phyloP scores from a whole-genome alignment of 2,113 vertebrate species.

The Piaya cayana region DNA sequence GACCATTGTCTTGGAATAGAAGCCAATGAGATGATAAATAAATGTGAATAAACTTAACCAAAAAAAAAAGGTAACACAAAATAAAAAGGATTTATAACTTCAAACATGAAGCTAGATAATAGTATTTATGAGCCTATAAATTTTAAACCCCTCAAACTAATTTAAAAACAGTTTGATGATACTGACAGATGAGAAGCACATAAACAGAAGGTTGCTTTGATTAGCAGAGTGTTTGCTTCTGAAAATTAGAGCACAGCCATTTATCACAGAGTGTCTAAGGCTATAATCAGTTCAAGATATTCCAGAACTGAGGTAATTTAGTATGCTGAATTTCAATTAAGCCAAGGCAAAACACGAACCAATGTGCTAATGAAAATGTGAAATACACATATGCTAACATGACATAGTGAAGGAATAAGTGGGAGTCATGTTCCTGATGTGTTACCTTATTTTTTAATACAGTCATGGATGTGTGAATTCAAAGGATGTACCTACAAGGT shows the following conservation, averaged over 20 bases:
- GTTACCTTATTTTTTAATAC: neutral
- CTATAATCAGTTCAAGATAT: conserved; percentile 70
- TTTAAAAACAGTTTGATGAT: conserved; percentile 58
- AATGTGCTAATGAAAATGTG: conserved; percentile 19
- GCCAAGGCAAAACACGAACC: conserved; percentile 17
- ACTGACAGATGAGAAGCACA: conserved; percentile 39
- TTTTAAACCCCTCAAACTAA: conserved; percentile 56
- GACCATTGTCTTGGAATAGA: neutral
- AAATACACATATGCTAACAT: conserved; percentile 38
- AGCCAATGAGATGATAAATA: neutral
- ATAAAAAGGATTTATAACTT: conserved; percentile 24
- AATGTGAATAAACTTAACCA: conserved; percentile 29
- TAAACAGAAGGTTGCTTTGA: conserved; percentile 63
- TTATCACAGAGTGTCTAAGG: conserved; percentile 53
- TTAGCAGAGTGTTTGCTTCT: conserved; percentile 65
- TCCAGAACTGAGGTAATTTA: conserved; percentile 58
- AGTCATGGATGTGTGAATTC: neutral
- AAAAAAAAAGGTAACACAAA: conserved; percentile 18
- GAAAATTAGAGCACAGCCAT: conserved; percentile 61
- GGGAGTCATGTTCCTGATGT: neutral
- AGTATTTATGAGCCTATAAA: conserved; percentile 47
- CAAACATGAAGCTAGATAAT: conserved; percentile 34
- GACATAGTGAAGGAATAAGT: neutral
- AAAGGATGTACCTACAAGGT: neutral
- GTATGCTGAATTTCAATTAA: conserved; percentile 56